These are phyloP conservation scores for Thalassarche chlororhynchos DNA, from an alignment of 2,113 vertebrate genomes.

Conservation along the genomic window DNA sequence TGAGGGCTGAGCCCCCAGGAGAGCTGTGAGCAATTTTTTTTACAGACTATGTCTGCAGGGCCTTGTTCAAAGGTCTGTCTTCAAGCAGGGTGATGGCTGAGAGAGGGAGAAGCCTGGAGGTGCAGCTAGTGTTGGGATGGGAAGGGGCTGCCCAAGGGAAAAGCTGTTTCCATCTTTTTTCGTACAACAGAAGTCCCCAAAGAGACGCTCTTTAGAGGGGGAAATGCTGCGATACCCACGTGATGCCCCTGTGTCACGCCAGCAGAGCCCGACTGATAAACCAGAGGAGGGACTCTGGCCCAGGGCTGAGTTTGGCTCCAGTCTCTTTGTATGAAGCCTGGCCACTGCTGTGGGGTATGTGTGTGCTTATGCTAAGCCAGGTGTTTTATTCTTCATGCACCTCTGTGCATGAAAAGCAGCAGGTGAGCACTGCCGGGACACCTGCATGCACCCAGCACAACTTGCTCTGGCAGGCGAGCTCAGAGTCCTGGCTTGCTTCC, in stretches of 20 bases:
- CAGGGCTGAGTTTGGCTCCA: background rate
- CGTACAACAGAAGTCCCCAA: background rate
- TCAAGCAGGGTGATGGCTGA: background rate
- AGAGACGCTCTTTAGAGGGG: background rate
- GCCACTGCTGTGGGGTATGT: background rate
- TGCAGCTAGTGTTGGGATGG: background rate
- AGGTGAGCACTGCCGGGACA: fast-evolving
- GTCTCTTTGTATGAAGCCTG: background rate
- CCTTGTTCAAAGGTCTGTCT: background rate
- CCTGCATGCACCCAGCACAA: background rate
- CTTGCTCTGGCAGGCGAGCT: background rate
- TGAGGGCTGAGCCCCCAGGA: background rate
- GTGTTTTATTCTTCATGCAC: background rate
- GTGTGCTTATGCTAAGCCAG: background rate
- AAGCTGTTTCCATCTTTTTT: background rate
- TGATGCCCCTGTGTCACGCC: background rate
- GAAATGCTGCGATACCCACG: background rate
- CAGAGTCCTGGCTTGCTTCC: background rate
- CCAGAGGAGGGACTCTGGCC: background rate
- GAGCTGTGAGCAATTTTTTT: background rate
- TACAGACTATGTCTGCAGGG: background rate
- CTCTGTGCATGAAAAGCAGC: background rate
- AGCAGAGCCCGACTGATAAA: background rate
- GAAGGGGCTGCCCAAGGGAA: background rate
- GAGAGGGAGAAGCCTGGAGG: background rate